These are phyloP conservation scores for Drosophila sordidapex DNA, from an alignment of 2,888 invertebrate species.

Conservation along the genomic window DNA sequence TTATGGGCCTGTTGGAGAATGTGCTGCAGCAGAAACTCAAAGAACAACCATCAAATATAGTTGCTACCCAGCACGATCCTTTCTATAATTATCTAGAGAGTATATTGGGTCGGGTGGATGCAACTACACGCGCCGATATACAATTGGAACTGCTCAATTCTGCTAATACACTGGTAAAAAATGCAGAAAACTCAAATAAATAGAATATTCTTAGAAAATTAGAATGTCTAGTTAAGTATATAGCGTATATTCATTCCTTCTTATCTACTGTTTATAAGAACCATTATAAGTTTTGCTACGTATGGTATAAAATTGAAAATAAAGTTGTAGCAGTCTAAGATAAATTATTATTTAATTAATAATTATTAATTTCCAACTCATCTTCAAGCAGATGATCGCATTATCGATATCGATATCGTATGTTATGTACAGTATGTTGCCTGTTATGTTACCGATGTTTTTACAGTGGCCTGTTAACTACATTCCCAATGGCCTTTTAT, in stretches of 20 bases:
- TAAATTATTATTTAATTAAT: neutral
- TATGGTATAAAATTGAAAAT: neutral
- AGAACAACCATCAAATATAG: slow-evolving; percentile 5
- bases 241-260: neutral
- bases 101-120: slow-evolving; percentile 41
- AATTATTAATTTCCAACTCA: neutral
- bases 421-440: neutral
- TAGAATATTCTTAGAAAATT: neutral
- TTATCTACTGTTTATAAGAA: neutral
- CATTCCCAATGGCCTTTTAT: neutral
- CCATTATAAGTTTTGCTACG: neutral
- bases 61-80: slow-evolving; percentile 17
- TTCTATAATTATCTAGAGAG: slow-evolving; percentile 54
- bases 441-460: neutral
- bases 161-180: slow-evolving; percentile 34
- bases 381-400: neutral
- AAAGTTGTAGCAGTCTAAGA: neutral
- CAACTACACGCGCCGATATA: slow-evolving; percentile 37
- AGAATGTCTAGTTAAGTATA: neutral
- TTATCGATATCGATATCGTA: neutral
- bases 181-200: neutral
- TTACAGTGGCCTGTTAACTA: neutral
- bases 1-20: slow-evolving; percentile 37
- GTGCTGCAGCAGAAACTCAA: slow-evolving; percentile 15
- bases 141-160: slow-evolving; percentile 43